Evolutionary conservation across 2,797 vertebrate genomes (phyloP).

Genomic region (Hippocampus kuda): DNA sequence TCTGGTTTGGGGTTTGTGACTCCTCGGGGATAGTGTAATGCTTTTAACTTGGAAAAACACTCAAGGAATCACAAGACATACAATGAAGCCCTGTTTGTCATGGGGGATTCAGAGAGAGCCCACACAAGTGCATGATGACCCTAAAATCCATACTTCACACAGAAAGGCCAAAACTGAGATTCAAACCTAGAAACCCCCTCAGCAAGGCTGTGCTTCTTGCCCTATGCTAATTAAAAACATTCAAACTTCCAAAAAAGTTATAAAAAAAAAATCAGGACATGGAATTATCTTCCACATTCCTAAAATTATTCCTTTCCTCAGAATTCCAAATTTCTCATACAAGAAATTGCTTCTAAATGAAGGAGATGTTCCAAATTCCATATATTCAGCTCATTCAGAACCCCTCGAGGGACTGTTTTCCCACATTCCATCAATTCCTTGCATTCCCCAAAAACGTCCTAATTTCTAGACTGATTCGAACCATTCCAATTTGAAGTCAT

Average conservation of each 20-base stretch:
- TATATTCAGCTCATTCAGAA: background rate
- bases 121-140: background rate
- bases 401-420: background rate
- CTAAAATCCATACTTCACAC: background rate
- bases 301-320: background rate
- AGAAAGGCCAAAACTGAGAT: background rate
- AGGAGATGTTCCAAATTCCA: background rate
- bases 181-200: background rate
- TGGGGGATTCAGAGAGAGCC: background rate
- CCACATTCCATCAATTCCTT: background rate
- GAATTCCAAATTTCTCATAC: background rate
- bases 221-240: background rate
- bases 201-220: background rate
- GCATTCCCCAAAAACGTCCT: background rate
- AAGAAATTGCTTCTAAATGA: background rate
- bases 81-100: background rate
- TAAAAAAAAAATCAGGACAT: background rate
- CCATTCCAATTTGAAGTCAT: background rate
- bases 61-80: background rate
- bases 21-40: conserved; percentile 54
- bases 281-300: background rate
- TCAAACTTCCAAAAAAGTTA: background rate
- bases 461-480: background rate
- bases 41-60: conserved; percentile 6
- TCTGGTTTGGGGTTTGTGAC: conserved; percentile 34